These are phyloP conservation scores for Macroteleia sp. DNA, from an alignment of 2,888 invertebrate species.

Conservation along the genomic window DNA sequence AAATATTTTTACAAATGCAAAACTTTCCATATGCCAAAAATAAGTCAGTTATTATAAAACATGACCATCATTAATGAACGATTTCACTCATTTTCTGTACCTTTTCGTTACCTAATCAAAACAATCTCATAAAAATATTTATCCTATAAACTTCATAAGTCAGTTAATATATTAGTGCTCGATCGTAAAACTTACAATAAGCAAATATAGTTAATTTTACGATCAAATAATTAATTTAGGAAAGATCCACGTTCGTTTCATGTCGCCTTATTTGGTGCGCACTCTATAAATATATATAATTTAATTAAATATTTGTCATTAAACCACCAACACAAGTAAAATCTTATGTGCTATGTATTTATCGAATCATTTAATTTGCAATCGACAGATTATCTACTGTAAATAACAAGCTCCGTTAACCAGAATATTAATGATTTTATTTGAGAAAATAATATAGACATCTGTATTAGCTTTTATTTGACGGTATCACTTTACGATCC, in stretches of 20 bases:
- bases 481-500: constrained; percentile 68
- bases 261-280: too few relatives aligned
- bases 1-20: too few relatives aligned
- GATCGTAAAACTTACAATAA: background rate
- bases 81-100: too few relatives aligned
- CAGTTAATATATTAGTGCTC: background rate
- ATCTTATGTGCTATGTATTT: constrained; percentile 7
- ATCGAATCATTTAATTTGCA: constrained; percentile 21
- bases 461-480: constrained; percentile 53
- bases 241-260: background rate
- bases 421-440: constrained; percentile 69
- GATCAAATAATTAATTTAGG: constrained; percentile 1
- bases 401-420: constrained; percentile 62
- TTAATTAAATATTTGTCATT: constrained; percentile 14
- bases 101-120: too few relatives aligned
- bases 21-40: too few relatives aligned
- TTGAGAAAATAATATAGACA: constrained; percentile 67
- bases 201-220: constrained; percentile 9
- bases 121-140: too few relatives aligned
- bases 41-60: too few relatives aligned
- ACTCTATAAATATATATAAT: background rate
- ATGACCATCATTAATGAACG: too few relatives aligned
- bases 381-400: constrained; percentile 13
- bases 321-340: constrained; percentile 4
- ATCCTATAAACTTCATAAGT: too few relatives aligned